phyloP scores from a whole-genome alignment of 2,797 vertebrate species.

The Columba guinea region DNA sequence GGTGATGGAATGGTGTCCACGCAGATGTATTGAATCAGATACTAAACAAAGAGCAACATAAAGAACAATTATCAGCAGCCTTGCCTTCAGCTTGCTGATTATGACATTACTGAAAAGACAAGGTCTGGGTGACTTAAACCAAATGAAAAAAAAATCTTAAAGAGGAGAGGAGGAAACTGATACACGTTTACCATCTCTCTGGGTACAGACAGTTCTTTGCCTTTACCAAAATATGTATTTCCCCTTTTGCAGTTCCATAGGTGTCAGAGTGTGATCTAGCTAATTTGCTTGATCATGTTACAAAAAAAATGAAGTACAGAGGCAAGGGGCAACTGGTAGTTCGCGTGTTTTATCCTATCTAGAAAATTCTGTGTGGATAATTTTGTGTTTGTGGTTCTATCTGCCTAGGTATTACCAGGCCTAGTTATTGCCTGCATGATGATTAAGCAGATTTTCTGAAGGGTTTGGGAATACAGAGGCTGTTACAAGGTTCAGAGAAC shows the following conservation, averaged over 20 bases:
- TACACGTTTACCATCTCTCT: constrained; percentile 7
- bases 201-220: constrained; percentile 14
- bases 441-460: constrained; percentile 5
- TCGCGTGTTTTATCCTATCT: neutral
- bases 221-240: constrained; percentile 55
- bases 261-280: constrained; percentile 67
- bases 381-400: neutral
- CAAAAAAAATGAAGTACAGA: constrained; percentile 42
- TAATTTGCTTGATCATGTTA: constrained; percentile 72
- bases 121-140: constrained; percentile 78
- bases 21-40: constrained; percentile 89
- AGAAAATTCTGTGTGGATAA: neutral
- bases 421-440: neutral
- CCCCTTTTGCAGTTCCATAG: constrained; percentile 51
- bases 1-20: constrained; percentile 91
- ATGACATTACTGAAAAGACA: constrained; percentile 83
- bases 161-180: constrained; percentile 10
- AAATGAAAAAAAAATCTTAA: neutral
- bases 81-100: constrained; percentile 86
- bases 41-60: constrained; percentile 88
- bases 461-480: neutral
- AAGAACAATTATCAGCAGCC: constrained; percentile 87
- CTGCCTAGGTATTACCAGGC: neutral
- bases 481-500: neutral
- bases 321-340: neutral